phyloP scores from a whole-genome alignment of 1,140 invertebrate genomes.

The Gonioctena quinquepunctata region DNA sequence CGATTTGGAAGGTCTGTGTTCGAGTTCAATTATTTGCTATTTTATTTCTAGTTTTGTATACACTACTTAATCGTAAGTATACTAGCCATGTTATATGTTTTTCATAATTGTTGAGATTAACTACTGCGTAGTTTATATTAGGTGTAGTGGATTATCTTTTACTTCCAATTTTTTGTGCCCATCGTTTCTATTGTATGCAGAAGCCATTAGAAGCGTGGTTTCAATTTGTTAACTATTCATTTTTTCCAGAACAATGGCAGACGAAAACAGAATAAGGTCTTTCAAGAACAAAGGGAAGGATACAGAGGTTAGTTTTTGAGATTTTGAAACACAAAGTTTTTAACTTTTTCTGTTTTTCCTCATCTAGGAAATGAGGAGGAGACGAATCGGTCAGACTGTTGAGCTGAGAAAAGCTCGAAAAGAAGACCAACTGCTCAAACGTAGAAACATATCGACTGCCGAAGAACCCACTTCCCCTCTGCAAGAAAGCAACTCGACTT shows the following conservation, averaged over 20 bases:
- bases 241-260: conserved; percentile 40
- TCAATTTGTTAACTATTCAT: neutral
- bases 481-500: conserved; percentile 60
- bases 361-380: conserved; percentile 79
- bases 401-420: conserved; percentile 91
- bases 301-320: conserved; percentile 44
- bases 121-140: neutral
- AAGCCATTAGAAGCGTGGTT: conserved; percentile 6
- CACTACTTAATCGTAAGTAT: neutral
- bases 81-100: neutral
- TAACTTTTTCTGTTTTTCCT: no score
- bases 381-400: conserved; percentile 84
- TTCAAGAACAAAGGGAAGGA: conserved; percentile 56
- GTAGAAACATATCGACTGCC: conserved; percentile 69
- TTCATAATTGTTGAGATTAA: neutral
- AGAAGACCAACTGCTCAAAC: conserved; percentile 94
- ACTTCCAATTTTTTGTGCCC: conserved; percentile 3
- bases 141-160: neutral
- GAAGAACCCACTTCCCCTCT: conserved; percentile 62
- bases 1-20: no score
- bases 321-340: no score
- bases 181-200: neutral
- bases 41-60: neutral
- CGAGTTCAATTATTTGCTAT: no score
- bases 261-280: conserved; percentile 53